A percentile compares a stretch with the other conserved stretches of the same genome.
Conservation (phyloP, 2,797 vertebrate genomes). For the Simalia tracyae region DNA sequence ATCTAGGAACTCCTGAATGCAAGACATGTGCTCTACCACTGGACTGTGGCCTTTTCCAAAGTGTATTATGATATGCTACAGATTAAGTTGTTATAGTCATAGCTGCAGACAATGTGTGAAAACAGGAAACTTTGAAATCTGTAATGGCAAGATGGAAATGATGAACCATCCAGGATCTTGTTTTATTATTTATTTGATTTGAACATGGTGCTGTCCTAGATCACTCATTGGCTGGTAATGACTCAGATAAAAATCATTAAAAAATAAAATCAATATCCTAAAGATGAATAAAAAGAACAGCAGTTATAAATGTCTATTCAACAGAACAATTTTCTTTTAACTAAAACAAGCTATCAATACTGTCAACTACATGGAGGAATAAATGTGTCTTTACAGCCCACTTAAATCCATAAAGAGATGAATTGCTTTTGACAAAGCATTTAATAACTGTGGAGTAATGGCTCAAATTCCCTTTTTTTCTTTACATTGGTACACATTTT, state of each 20-base stretch:
- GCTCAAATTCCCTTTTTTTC: background rate
- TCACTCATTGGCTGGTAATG: background rate
- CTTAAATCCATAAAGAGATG: background rate
- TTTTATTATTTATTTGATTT: constrained; percentile 5
- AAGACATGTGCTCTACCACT: background rate
- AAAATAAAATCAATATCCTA: background rate
- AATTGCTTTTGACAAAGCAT: background rate
- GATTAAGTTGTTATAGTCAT: background rate
- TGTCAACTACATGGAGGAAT: background rate
- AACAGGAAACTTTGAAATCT: background rate
- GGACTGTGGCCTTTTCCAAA: background rate
- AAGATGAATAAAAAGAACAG: background rate
- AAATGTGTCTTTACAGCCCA: background rate
- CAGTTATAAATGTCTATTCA: background rate
- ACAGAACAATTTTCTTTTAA: background rate
- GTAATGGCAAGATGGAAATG: background rate
- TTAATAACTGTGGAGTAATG: background rate
- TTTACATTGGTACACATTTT: background rate
- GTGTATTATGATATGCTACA: background rate
- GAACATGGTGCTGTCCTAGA: background rate
- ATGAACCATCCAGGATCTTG: background rate
- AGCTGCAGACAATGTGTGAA: background rate
- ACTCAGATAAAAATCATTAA: background rate
- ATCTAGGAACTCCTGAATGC: background rate
- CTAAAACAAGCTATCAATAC: background rate